Evolutionary conservation across 2,797 vertebrate genomes (phyloP), one percentile per base, ranked within the genome.

Genomic region (Typhlichthys eigenmanni): DNA sequence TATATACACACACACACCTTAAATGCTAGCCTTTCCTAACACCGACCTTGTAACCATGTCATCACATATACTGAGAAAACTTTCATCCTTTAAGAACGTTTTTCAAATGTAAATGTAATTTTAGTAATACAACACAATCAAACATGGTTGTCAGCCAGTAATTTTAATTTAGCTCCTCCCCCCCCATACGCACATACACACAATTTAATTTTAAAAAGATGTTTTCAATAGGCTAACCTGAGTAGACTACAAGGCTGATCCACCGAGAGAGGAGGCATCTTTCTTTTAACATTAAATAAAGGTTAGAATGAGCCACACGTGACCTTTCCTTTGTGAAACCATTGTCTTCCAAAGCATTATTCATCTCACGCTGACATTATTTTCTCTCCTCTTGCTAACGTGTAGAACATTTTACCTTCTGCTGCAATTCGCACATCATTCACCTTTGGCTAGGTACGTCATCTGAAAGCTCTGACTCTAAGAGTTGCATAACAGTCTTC

Each of bases 161-260:
- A 71, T 55, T 63, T 88, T 89, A 87, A 64, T 78, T 91, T 89
- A 1, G 1, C 8, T 7, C 84, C 8, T 7, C 84, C 45, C 24
- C 24, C 24, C 24, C 24, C 24, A 24, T 24, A 24, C 3, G 3
- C 24, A 24, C 19, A 24, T 2, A 24, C 24, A 24, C 24, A 24
- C 3, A 29, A 80, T 84, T 88, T 81, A 81, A 65, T 87, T 87
- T 29, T 29, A 29, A 89, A 69, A 91, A 92, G 90, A 90, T 64
- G 79, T 74, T 70, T 87, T 64, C 85, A 79, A 76, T 64, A 72
- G 77, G 82, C 86, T 88, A 91, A 87, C 89, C 89, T 90, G 89
- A 91, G 87, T 87, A 89, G 24, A 4, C 71, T 84, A 79, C 82
- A 84, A 87, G 82, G 81, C 83, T 80, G 87, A 85, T 88, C 88